Evolutionary conservation across 2,113 vertebrate genomes (phyloP), one percentile per base, ranked within the genome.

Genomic region (Bolborhynchus lineola): DNA sequence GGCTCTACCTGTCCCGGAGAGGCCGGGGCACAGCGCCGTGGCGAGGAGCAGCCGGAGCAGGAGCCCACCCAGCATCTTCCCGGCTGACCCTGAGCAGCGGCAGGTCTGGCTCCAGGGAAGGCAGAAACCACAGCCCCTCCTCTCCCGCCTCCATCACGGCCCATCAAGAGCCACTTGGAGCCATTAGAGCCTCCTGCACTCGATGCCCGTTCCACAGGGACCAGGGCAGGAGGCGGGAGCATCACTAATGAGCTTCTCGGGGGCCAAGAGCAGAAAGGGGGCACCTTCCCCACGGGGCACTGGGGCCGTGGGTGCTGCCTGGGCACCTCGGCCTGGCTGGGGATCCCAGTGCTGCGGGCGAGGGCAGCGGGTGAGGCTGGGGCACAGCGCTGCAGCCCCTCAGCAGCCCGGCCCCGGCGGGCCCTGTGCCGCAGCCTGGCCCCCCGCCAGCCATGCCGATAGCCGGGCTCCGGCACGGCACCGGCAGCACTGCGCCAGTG

Each of bases 171-270:
- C 91, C 0, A 16, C 80, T 65, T 7, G 28, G 55, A 95, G 92
- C 94, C 93, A 97, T 97, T 96, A 97, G 90, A 95, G 92, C 90
- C 59, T 94, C 95, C 86, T 84, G 96, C 88, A 88, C 90, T 96
- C 3, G 13, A 77, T 53, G 35, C 90, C 81, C 8, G 35, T 77
- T 90, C 96, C 82, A 1, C 80, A 77, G 96, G 94, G 97, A 97
- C 74, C 13, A 0, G 53, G 31, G 52, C 8, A 10, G 67, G 71
- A 55, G 77, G 77, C 78, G 60, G 84, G 68, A 92, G 69, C 77
- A 76, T 78, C 11, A 1, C 47, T 95, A 95, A 97, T 92, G 94
- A 87, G 94, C 74, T 93, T 28, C 80, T 86, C 25, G 0, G 47
- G 85, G 88, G 77, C 70, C 79, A 52, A 77, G 50, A 6, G 13